Conservation (phyloP, 2,888 invertebrate genomes). For the Pandemis cinnamomeana region DNA sequence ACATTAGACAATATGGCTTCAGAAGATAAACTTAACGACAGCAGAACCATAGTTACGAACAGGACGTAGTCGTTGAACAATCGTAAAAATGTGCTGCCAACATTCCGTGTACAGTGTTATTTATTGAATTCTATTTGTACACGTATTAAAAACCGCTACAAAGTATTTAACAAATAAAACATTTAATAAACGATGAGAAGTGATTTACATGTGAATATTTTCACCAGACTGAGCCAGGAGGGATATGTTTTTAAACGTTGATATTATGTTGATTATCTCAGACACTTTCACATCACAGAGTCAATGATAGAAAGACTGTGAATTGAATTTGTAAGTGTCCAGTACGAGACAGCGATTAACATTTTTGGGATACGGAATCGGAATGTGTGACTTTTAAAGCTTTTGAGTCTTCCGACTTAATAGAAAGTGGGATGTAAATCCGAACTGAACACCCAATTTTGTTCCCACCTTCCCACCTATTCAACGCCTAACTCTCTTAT, state of each 20-base stretch:
- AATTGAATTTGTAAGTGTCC: no score
- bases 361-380: no score
- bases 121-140: slow-evolving; percentile 10
- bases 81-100: slow-evolving; percentile 8
- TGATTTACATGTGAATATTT: neutral
- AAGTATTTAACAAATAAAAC: neutral
- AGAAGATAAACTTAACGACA: neutral
- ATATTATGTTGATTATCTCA: neutral
- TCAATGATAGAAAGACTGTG: neutral
- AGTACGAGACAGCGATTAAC: no score
- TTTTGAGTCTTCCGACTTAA: no score
- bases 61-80: slow-evolving; percentile 10
- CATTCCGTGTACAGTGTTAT: neutral
- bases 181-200: neutral
- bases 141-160: neutral
- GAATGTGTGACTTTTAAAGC: no score
- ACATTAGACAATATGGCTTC: neutral
- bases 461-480: no score
- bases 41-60: slow-evolving; percentile 3
- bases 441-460: no score
- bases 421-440: no score
- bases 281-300: neutral
- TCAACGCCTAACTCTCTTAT: no score
- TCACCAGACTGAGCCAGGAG: no score
- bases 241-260: neutral